These are phyloP conservation scores for Dryomyza anilis DNA, from an alignment of 2,888 invertebrate species.

Conservation along the genomic window DNA sequence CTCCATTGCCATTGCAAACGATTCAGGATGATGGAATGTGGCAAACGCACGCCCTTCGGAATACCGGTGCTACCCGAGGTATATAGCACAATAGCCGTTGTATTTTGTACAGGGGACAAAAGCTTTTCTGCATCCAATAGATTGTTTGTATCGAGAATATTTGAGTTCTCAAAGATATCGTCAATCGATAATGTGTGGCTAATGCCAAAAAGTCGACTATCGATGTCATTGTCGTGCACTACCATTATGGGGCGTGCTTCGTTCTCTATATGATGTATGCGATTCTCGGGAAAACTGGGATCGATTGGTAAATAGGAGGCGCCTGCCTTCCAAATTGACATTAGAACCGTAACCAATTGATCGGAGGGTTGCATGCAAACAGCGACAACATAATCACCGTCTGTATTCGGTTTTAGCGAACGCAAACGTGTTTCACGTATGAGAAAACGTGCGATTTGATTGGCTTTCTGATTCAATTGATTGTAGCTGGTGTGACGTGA, in stretches of 20 bases:
- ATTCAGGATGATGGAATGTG: slow-evolving; percentile 78
- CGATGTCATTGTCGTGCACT: slow-evolving; percentile 66
- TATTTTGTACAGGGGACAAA: slow-evolving; percentile 43
- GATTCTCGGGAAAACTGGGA: slow-evolving; percentile 70
- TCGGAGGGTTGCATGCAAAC: slow-evolving; percentile 81
- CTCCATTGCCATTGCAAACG: slow-evolving; percentile 89
- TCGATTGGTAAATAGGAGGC: slow-evolving; percentile 86
- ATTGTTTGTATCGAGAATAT: slow-evolving; percentile 46
- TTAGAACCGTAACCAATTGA: slow-evolving; percentile 68
- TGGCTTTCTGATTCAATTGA: slow-evolving; percentile 61
- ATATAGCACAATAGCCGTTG: slow-evolving; percentile 55
- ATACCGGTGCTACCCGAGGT: slow-evolving; percentile 85
- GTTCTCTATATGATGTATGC: slow-evolving; percentile 76
- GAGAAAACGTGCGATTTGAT: slow-evolving; percentile 61
- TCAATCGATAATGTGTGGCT: slow-evolving; percentile 46
- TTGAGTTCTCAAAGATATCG: slow-evolving; percentile 50
- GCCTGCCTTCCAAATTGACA: slow-evolving; percentile 81
- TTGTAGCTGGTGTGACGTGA: slow-evolving; percentile 56
- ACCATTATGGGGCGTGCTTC: slow-evolving; percentile 73
- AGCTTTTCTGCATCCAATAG: slow-evolving; percentile 59
- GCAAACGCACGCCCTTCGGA: slow-evolving; percentile 86
- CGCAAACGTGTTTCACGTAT: slow-evolving; percentile 50
- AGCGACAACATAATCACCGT: slow-evolving; percentile 76
- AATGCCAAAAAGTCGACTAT: slow-evolving; percentile 43
- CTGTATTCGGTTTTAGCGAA: slow-evolving; percentile 63